These are phyloP conservation scores for Mesembrinibis cayennensis DNA, from an alignment of 2,113 vertebrate species.

Conservation along the genomic window DNA sequence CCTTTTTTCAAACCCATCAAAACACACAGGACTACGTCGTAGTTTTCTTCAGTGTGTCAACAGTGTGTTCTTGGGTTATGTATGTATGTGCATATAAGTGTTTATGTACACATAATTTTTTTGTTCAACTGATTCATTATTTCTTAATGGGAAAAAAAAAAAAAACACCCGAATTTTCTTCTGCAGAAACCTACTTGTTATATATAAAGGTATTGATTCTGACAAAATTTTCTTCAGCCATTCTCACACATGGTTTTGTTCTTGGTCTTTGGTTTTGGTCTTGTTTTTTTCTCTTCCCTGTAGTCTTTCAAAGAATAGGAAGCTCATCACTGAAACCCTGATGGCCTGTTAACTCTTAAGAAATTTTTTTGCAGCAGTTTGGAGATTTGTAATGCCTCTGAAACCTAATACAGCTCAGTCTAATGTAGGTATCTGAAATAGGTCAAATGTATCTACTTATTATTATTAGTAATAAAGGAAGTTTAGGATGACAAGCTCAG, in stretches of 20 bases:
- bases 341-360: not conserved
- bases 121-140: not conserved
- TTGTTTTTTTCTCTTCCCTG: not conserved
- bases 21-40: accelerated
- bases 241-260: not conserved
- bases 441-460: not conserved
- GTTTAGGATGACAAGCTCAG: not conserved
- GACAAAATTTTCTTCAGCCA: not conserved
- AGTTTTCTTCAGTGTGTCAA: not conserved
- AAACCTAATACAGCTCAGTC: not conserved
- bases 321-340: not conserved
- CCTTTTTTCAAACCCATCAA: not conserved
- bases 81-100: not conserved
- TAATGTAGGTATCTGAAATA: not conserved
- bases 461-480: not conserved
- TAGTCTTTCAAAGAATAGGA: not conserved
- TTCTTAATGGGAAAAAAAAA: not conserved
- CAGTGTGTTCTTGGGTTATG: not conserved
- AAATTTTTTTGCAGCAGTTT: not conserved
- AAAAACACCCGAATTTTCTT: not conserved
- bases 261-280: not conserved
- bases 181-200: not conserved
- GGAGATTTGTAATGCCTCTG: not conserved
- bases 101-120: not conserved
- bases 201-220: not conserved